Base-by-base conservation (phyloP, 2,797 vertebrate species). In the Urophycis tenuis region DNA sequence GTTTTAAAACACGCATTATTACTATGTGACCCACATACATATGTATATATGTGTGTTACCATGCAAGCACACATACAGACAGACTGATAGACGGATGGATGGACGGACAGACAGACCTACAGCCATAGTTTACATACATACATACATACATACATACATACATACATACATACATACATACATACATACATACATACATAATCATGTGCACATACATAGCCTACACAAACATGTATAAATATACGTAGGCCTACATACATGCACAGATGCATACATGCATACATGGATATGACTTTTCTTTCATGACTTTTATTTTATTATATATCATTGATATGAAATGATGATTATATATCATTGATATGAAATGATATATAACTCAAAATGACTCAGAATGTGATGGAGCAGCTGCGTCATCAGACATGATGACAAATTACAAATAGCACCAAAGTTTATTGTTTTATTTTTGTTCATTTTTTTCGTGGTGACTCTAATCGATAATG, bases 181-280 rank as follows among this genome's bases (percentile, higher is more conserved):
- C 39, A 34, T 78, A 74, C 71, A 31, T 29, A 69, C 33, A 72
- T 60, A 72, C 80, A 70, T 9, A 74, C n/a, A n/a, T n/a, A n/a
- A n/a, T n/a, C n/a, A n/a, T n/a, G n/a, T n/a, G n/a, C n/a, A n/a
- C n/a, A n/a, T n/a, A n/a, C n/a, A n/a, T n/a, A n/a, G n/a, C n/a
- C n/a, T n/a, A 31, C 29, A 3, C 6, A 31, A 10, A 71, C 72
- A 73, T 22, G n/a, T 29, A 31, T 36, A 74, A 30, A 74, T 45
- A 74, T 17, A n/a, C 30, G 75, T 29, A 67, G 11, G 77, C 45
- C 25, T 32, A 73, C 34, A 73, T 32, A 73, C 34, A 73, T 32
- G 35, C 72, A 73, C 34, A 73, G 34, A 73, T 34, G n/a, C 72
- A 72, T 33, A 73, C 36, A 41, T 11, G 19, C 31, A 33, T 32